Conservation (phyloP, 2,797 vertebrate genomes). For the Vespertilio murinus region DNA sequence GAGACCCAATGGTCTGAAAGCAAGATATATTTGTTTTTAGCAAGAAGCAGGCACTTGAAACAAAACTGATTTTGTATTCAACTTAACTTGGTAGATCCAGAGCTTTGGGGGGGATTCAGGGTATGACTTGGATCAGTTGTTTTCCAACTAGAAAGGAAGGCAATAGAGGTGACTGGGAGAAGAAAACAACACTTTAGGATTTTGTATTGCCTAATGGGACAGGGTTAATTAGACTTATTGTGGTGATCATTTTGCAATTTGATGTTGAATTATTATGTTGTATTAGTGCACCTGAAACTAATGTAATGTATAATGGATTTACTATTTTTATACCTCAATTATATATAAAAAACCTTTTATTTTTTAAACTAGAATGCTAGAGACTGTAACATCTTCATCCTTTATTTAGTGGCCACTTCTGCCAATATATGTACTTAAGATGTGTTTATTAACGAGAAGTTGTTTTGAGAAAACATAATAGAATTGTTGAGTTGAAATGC, state of each 20-base stretch:
- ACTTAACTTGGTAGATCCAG: neutral
- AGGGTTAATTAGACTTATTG: neutral
- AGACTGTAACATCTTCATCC: neutral
- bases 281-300: neutral
- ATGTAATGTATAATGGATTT: neutral
- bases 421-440: neutral
- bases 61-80: neutral
- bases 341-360: neutral
- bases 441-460: neutral
- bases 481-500: neutral
- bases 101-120: neutral
- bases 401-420: neutral
- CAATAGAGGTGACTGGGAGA: neutral
- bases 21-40: constrained; percentile 1
- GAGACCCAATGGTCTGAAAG: neutral
- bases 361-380: neutral
- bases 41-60: neutral
- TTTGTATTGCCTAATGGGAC: neutral
- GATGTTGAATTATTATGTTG: neutral
- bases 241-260: neutral
- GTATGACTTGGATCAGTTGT: neutral
- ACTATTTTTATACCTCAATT: neutral
- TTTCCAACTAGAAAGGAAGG: neutral
- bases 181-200: neutral
- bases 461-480: neutral